Evolutionary conservation across 2,888 invertebrate species (phyloP).

Genomic region (Lasioglossum malachurum): DNA sequence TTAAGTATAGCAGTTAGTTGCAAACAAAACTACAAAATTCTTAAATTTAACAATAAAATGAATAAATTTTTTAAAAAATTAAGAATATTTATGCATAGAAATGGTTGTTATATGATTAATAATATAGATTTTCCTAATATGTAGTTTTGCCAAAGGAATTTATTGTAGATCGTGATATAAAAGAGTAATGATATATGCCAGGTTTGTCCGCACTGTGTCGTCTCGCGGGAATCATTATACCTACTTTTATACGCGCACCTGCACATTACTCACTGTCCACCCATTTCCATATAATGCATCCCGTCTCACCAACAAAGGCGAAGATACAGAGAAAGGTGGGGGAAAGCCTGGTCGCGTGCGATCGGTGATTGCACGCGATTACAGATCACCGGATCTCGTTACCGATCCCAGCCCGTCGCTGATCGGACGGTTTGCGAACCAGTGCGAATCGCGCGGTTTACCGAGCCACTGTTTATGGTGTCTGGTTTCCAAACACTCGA

Average conservation of each 20-base stretch:
- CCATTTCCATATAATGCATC: not conserved
- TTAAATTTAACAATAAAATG: no score
- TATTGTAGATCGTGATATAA: no score
- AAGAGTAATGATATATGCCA: no score
- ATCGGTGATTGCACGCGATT: conserved; percentile 16
- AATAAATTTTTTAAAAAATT: no score
- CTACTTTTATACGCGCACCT: conserved; percentile 15
- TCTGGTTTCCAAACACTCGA: not conserved
- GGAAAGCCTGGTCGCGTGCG: not conserved
- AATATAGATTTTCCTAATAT: no score
- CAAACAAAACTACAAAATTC: no score
- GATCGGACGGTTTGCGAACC: not conserved
- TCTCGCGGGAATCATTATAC: not conserved
- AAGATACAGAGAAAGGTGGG: not conserved
- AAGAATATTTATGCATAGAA: no score
- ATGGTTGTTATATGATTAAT: no score
- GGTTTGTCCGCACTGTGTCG: no score
- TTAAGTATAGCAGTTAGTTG: no score
- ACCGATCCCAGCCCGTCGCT: conserved; percentile 6
- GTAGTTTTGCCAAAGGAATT: no score
- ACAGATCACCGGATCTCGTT: not conserved
- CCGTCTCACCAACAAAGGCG: not conserved
- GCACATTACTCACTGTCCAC: conserved; percentile 23
- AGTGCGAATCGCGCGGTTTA: not conserved
- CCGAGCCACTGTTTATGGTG: not conserved